phyloP scores from a whole-genome alignment of 1,140 invertebrate species.

The Lamellibrachia luymesi region DNA sequence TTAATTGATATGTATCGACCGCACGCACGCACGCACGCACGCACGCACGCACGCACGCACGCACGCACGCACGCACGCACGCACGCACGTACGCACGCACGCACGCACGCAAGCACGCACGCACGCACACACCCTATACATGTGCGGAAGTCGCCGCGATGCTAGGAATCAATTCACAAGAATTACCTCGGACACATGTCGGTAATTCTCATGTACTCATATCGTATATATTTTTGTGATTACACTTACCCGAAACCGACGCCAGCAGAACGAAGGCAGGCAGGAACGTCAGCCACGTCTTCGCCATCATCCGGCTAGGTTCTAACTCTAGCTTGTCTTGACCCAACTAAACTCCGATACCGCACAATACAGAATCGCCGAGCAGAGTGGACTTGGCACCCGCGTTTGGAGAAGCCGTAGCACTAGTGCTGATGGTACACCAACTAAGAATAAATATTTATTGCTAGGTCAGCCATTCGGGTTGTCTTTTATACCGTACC shows the following conservation, averaged over 20 bases:
- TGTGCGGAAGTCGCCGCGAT: too few relatives aligned
- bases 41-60: too few relatives aligned
- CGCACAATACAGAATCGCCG: background rate
- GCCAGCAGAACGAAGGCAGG: background rate
- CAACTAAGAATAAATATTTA: background rate
- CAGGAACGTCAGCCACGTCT: background rate
- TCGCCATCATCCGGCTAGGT: background rate
- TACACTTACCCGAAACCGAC: background rate
- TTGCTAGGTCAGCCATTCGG: too few relatives aligned
- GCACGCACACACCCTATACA: too few relatives aligned
- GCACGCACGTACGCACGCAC: too few relatives aligned
- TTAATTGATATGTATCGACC: too few relatives aligned
- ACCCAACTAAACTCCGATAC: background rate
- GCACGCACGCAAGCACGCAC: too few relatives aligned
- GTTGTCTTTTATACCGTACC: too few relatives aligned
- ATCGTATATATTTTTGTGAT: background rate
- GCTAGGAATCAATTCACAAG: too few relatives aligned
- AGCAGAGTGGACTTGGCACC: background rate
- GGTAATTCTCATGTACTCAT: background rate
- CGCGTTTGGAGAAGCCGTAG: background rate
- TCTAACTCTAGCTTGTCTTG: background rate
- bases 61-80: too few relatives aligned
- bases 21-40: too few relatives aligned
- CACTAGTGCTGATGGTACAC: background rate
- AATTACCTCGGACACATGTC: too few relatives aligned